A percentile compares a stretch with the other conserved stretches of the same genome.
These are phyloP conservation scores for Campoplex nolae DNA, from an alignment of 2,888 invertebrate species.

Conservation along the genomic window DNA sequence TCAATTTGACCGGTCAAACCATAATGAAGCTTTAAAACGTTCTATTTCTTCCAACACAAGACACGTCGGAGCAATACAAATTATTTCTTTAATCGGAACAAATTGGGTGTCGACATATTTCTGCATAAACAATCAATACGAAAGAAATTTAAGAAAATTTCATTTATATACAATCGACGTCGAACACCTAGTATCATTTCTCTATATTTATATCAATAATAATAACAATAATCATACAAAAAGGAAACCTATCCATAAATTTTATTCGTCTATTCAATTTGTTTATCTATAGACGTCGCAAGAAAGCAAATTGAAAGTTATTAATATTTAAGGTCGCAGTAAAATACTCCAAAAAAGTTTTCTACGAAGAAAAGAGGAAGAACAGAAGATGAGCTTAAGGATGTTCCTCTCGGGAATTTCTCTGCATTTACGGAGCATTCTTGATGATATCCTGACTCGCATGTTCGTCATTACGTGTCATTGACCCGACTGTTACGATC, in stretches of 20 bases:
- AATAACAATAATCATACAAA: not conserved
- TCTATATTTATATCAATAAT: not conserved
- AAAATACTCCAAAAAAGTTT: not conserved
- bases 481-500: slow-evolving; percentile 62
- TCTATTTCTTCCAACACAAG: slow-evolving; percentile 29
- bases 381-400: not conserved
- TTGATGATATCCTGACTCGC: slow-evolving; percentile 55
- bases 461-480: slow-evolving; percentile 62
- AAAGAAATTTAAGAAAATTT: not conserved
- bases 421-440: slow-evolving; percentile 39
- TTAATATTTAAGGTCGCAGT: not conserved
- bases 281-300: not conserved
- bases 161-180: not conserved
- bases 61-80: slow-evolving; percentile 34
- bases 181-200: not conserved
- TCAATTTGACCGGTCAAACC: slow-evolving; percentile 55
- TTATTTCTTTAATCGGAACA: slow-evolving; percentile 14
- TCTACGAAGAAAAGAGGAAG: slow-evolving; percentile 24
- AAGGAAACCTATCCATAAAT: not conserved
- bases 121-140: not conserved
- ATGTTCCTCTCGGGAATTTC: slow-evolving; percentile 17
- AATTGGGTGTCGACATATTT: not conserved
- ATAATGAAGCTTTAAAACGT: slow-evolving; percentile 37
- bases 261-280: not conserved
- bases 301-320: not conserved